These are phyloP conservation scores for Ailurus styani DNA, from an alignment of 2,113 vertebrate species.

Conservation along the genomic window DNA sequence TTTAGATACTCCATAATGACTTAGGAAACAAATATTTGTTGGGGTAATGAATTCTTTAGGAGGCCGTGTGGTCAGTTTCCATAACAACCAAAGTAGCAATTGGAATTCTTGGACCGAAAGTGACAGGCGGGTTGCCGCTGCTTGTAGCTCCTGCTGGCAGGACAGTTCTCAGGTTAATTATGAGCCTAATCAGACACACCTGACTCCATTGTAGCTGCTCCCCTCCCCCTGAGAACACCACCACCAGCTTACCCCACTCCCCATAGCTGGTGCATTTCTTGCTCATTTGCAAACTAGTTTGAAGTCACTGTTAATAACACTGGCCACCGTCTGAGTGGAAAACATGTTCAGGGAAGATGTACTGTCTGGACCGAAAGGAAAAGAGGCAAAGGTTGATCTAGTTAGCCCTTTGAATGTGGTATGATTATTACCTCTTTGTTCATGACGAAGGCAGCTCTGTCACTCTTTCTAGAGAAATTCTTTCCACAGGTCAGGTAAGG, in stretches of 20 bases:
- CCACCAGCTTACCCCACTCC: background rate
- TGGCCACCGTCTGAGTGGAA: background rate
- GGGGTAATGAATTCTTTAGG: conserved; percentile 42
- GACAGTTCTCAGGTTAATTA: background rate
- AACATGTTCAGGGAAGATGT: background rate
- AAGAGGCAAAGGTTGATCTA: background rate
- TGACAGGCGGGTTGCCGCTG: background rate
- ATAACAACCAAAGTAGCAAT: conserved; percentile 48
- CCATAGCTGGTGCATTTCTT: background rate
- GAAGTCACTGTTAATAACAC: background rate
- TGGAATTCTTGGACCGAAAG: conserved; percentile 11
- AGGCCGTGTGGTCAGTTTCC: conserved; percentile 49
- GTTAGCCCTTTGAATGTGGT: background rate
- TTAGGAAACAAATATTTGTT: background rate
- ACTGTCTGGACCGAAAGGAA: background rate
- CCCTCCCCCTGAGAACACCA: background rate
- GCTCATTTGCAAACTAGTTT: background rate
- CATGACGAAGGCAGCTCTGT: background rate
- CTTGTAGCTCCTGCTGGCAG: background rate
- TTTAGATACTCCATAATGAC: background rate
- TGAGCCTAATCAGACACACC: background rate
- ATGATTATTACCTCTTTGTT: background rate
- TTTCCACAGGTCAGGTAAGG: background rate
- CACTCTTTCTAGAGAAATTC: background rate
- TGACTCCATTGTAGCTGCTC: background rate